A percentile compares a stretch with the other conserved stretches of the same genome.
These are phyloP conservation scores for Gadus chalcogrammus DNA, from an alignment of 2,113 vertebrate species.

Conservation along the genomic window DNA sequence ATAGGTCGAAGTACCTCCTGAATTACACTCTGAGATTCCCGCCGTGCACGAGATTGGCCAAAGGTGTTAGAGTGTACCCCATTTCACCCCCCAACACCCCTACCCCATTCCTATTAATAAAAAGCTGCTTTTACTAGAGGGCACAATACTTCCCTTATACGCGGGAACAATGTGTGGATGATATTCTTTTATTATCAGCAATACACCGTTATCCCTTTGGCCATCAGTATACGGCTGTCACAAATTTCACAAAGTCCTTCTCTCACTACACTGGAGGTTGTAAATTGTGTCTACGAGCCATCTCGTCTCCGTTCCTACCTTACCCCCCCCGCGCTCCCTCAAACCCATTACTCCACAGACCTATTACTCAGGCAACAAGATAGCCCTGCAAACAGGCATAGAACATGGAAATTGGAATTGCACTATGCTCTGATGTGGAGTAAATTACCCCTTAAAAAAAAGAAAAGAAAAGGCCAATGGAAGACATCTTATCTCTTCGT, in stretches of 20 bases:
- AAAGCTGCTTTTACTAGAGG: too few species aligned
- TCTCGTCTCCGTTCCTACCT: not conserved
- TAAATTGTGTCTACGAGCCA: conserved; percentile 49
- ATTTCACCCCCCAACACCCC: too few species aligned
- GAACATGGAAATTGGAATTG: conserved; percentile 59
- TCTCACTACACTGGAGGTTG: conserved; percentile 24
- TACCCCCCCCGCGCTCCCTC: too few species aligned
- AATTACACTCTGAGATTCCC: too few species aligned
- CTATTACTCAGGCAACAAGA: not conserved
- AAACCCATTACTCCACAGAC: too few species aligned
- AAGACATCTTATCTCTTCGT: not conserved
- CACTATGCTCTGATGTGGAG: conserved; percentile 28
- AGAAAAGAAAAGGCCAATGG: not conserved
- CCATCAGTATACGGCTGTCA: conserved; percentile 32
- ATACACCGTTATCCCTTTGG: conserved; percentile 11
- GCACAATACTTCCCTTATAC: too few species aligned
- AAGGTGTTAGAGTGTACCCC: too few species aligned
- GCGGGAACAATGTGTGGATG: too few species aligned
- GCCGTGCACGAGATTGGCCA: too few species aligned
- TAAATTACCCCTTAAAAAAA: conserved; percentile 49
- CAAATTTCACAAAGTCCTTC: conserved; percentile 28
- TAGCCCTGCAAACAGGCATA: conserved; percentile 36
- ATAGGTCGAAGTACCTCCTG: too few species aligned
- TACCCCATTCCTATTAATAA: too few species aligned
- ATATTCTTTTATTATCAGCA: not conserved